These are phyloP conservation scores for Perizoma affinitatum DNA, from an alignment of 2,888 invertebrate genomes.

Conservation along the genomic window DNA sequence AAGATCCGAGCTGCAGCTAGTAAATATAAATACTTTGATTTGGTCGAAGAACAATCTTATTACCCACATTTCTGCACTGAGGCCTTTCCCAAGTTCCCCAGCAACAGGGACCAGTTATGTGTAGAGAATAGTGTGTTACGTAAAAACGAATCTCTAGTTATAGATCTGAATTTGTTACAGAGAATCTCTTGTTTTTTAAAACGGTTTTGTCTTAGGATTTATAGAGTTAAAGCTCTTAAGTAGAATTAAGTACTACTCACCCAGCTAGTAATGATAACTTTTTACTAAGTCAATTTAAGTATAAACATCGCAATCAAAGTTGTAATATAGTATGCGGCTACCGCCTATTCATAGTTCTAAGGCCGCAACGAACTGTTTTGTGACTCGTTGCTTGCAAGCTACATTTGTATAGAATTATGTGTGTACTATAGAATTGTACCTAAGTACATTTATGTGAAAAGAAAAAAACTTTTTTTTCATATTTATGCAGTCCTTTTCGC, in stretches of 20 bases:
- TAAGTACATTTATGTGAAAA: too few relatives aligned
- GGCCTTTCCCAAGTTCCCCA: constrained; percentile 86
- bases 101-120: constrained; percentile 62
- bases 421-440: too few relatives aligned
- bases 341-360: too few relatives aligned
- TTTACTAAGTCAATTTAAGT: background rate
- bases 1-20: constrained; percentile 78
- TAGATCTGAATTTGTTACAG: constrained; percentile 68
- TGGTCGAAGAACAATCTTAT: constrained; percentile 83
- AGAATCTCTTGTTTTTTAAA: constrained; percentile 73
- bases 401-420: too few relatives aligned
- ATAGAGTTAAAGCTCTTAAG: constrained; percentile 57
- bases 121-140: constrained; percentile 43
- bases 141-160: constrained; percentile 62
- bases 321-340: too few relatives aligned
- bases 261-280: background rate
- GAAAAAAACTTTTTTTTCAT: too few relatives aligned
- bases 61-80: constrained; percentile 92
- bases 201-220: constrained; percentile 74
- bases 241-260: constrained; percentile 23
- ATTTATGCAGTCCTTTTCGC: too few relatives aligned
- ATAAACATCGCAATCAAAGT: too few relatives aligned
- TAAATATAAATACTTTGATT: constrained; percentile 70
- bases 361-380: too few relatives aligned
- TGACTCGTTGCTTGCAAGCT: too few relatives aligned